phyloP scores from a whole-genome alignment of 2,888 invertebrate genomes.

The Pedicia rivosa region DNA sequence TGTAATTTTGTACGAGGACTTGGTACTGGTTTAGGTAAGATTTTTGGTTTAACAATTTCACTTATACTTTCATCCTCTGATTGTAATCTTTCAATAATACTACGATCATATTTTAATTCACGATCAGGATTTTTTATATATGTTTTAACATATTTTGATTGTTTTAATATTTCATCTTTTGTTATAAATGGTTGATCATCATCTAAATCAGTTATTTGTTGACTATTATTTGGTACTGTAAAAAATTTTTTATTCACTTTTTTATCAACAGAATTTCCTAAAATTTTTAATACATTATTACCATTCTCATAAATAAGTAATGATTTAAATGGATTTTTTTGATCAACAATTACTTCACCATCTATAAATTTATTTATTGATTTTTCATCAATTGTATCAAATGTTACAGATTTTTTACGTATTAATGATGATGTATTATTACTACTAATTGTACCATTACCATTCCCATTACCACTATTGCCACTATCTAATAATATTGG shows the following conservation, averaged over 20 bases:
- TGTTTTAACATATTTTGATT: constrained; percentile 31
- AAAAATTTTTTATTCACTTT: neutral
- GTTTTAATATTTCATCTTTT: constrained; percentile 28
- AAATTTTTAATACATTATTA: neutral
- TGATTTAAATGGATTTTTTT: constrained; percentile 28
- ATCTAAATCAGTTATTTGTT: constrained; percentile 4
- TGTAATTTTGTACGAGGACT: neutral
- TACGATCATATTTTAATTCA: constrained; percentile 28
- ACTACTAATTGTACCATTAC: neutral
- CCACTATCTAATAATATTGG: too few species aligned
- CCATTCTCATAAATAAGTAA: constrained; percentile 3
- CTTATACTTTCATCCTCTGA: constrained; percentile 18
- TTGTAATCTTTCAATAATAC: constrained; percentile 24
- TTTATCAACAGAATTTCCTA: neutral
- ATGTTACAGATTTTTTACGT: constrained; percentile 23
- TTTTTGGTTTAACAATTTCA: neutral
- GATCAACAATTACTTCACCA: constrained; percentile 29
- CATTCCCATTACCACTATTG: too few species aligned
- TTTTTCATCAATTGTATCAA: constrained; percentile 19
- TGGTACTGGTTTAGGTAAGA: neutral
- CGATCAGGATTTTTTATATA: constrained; percentile 31
- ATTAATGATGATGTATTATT: neutral
- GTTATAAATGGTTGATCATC: constrained; percentile 24
- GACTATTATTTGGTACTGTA: neutral
- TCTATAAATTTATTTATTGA: constrained; percentile 25